Conservation (phyloP, 2,797 vertebrate genomes). For the Spinibarbus caldwelli region DNA sequence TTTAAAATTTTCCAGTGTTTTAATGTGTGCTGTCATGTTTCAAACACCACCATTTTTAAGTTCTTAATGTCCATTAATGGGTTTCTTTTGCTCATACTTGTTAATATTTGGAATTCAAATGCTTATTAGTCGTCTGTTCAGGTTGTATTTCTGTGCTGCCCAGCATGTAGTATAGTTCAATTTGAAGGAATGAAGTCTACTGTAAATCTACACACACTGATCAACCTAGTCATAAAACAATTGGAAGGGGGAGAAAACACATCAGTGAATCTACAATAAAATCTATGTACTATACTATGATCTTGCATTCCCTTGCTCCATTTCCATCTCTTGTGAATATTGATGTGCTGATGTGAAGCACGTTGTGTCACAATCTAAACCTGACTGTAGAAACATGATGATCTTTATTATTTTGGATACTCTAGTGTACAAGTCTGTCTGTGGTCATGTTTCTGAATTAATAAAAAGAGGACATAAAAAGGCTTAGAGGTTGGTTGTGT, state of each 20-base stretch:
- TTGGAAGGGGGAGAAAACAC: neutral
- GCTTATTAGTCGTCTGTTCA: neutral
- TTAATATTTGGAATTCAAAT: constrained; percentile 3
- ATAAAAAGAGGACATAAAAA: neutral
- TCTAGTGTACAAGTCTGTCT: neutral
- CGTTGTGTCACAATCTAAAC: neutral
- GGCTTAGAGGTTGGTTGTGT: neutral
- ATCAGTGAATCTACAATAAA: neutral
- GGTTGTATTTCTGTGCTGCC: neutral
- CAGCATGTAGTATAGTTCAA: neutral
- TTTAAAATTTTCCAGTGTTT: constrained; percentile 10
- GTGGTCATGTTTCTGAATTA: constrained; percentile 14
- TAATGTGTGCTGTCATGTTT: constrained; percentile 6
- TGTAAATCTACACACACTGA: neutral
- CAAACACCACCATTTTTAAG: neutral
- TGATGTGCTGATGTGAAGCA: neutral
- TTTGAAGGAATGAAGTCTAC: neutral
- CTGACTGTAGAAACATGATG: neutral
- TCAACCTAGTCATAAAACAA: neutral
- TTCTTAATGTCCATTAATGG: neutral
- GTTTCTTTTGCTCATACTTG: neutral
- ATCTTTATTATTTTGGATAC: constrained; percentile 6
- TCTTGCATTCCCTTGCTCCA: neutral
- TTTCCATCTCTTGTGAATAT: neutral
- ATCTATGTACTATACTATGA: neutral